Conservation (phyloP, 1,140 invertebrate species). For the Ladona fulva region DNA sequence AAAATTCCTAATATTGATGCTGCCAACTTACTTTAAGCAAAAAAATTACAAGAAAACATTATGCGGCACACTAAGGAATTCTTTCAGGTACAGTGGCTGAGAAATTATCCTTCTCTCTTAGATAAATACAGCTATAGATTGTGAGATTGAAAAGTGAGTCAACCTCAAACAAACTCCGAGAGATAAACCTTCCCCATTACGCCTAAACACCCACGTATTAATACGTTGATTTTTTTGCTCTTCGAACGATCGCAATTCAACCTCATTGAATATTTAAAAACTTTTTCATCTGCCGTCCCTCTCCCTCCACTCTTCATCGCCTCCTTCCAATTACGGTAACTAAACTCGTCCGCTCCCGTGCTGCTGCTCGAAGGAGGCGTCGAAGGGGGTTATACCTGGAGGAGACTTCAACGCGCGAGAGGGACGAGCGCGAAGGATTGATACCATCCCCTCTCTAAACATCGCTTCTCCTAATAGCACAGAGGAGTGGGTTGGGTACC, state of each 20-base stretch:
- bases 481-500: not conserved
- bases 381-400: not conserved
- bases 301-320: not conserved
- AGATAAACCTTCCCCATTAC: not conserved
- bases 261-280: conserved; percentile 1
- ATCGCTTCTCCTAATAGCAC: not conserved
- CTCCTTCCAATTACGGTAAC: not conserved
- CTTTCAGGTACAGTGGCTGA: too few species aligned
- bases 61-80: too few species aligned
- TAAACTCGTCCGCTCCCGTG: not conserved
- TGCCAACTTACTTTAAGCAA: too few species aligned
- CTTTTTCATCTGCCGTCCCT: not conserved
- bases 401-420: not conserved
- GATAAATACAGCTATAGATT: too few species aligned
- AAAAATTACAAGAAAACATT: too few species aligned
- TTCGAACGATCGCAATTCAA: not conserved
- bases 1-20: too few species aligned
- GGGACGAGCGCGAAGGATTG: not conserved
- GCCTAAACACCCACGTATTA: not conserved
- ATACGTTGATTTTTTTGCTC: not conserved
- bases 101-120: too few species aligned
- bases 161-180: too few species aligned
- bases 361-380: not conserved
- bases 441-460: not conserved
- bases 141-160: too few species aligned